These are phyloP conservation scores for Kradibia gibbosae DNA, from an alignment of 1,140 invertebrate genomes.

Conservation along the genomic window DNA sequence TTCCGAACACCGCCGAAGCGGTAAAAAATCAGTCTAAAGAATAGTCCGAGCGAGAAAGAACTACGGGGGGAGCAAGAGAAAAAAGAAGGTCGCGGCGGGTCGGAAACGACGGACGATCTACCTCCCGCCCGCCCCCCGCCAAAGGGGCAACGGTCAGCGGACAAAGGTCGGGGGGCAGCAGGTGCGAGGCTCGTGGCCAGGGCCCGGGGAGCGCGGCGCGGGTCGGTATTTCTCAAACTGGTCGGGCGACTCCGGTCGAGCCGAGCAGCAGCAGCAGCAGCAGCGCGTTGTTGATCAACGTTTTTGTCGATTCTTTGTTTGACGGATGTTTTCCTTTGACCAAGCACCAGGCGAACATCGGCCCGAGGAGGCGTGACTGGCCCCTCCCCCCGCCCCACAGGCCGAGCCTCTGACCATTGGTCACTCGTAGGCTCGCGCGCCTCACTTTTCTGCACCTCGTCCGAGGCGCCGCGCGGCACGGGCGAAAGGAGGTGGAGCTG, in stretches of 20 bases:
- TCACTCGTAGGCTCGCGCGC: slow-evolving; percentile 30
- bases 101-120: too few relatives aligned
- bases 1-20: too few relatives aligned
- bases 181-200: too few relatives aligned
- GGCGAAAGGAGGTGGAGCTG: not conserved
- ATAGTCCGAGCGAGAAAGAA: too few relatives aligned
- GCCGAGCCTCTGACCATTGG: slow-evolving; percentile 45
- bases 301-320: slow-evolving; percentile 55
- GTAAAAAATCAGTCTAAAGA: too few relatives aligned
- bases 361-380: not conserved
- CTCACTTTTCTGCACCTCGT: not conserved
- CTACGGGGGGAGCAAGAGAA: not conserved
- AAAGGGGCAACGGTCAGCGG: too few relatives aligned
- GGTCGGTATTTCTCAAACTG: not conserved
- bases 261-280: not conserved
- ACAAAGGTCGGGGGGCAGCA: too few relatives aligned
- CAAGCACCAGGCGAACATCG: slow-evolving; percentile 59
- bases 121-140: too few relatives aligned
- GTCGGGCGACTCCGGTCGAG: not conserved
- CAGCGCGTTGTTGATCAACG: slow-evolving; percentile 18
- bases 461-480: too few relatives aligned
- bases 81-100: not conserved
- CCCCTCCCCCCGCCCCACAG: not conserved
- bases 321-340: slow-evolving; percentile 61
- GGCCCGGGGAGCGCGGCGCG: not conserved